Evolutionary conservation across 2,888 invertebrate species (phyloP).

Genomic region (Mechanitis mazaeus): DNA sequence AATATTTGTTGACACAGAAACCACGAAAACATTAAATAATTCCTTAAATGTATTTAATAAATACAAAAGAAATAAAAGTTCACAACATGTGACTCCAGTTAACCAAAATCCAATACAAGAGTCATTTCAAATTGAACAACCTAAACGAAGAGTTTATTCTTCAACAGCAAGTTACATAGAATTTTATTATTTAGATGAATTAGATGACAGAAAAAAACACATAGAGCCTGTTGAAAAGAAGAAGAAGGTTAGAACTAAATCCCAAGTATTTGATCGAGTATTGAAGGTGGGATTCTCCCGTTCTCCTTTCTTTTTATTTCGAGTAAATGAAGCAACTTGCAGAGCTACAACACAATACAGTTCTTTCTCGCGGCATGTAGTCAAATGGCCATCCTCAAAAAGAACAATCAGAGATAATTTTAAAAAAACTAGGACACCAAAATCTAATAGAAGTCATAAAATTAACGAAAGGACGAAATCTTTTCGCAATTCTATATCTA

Average conservation of each 20-base stretch:
- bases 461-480: too few relatives aligned
- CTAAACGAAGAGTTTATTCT: conserved; percentile 23
- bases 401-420: too few relatives aligned
- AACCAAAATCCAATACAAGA: conserved; percentile 14
- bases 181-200: conserved; percentile 61
- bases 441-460: too few relatives aligned
- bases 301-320: conserved; percentile 38
- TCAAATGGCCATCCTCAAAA: conserved; percentile 6
- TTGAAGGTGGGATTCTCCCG: conserved; percentile 23
- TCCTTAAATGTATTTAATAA: conserved; percentile 12
- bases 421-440: too few relatives aligned
- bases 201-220: conserved; percentile 33
- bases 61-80: conserved; percentile 10
- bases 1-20: conserved; percentile 39
- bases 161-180: conserved; percentile 59
- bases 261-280: conserved; percentile 10
- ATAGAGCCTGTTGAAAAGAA: conserved; percentile 20
- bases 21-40: conserved; percentile 23
- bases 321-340: conserved; percentile 31
- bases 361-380: not conserved
- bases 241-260: conserved; percentile 8
- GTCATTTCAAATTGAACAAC: conserved; percentile 10
- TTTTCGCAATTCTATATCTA: too few relatives aligned
- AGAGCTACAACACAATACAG: conserved; percentile 16
- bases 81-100: conserved; percentile 6